These are phyloP conservation scores for Lithobates sylvaticus DNA, from an alignment of 2,797 vertebrate genomes.

Conservation along the genomic window DNA sequence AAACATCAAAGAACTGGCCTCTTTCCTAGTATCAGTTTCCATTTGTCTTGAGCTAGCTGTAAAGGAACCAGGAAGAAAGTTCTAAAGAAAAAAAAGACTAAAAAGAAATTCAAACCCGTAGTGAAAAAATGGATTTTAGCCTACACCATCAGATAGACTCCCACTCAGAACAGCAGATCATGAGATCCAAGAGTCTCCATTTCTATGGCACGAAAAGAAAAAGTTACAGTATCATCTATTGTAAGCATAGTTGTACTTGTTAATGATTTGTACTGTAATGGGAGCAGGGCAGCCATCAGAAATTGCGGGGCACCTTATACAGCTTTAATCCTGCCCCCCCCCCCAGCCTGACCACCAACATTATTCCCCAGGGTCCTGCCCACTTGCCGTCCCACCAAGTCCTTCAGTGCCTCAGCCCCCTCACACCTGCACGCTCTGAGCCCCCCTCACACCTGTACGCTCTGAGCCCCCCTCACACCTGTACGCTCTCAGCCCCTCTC, in stretches of 20 bases:
- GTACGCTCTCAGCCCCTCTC: no score
- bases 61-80: conserved; percentile 4
- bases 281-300: no score
- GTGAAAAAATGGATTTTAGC: not conserved
- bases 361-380: no score
- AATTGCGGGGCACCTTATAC: no score
- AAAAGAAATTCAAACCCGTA: not conserved
- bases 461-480: no score
- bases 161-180: not conserved
- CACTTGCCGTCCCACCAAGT: no score
- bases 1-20: conserved; percentile 40
- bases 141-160: not conserved
- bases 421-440: no score
- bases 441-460: no score
- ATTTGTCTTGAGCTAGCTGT: conserved; percentile 19
- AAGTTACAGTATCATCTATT: not conserved
- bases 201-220: not conserved
- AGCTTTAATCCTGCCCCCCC: no score
- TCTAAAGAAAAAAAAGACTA: not conserved
- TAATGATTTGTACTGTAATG: not conserved
- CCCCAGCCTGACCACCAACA: no score
- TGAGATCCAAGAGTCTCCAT: no score
- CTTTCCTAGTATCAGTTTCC: conserved; percentile 37
- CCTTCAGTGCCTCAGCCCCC: no score
- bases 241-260: not conserved